These are phyloP conservation scores for Prunella himalayana DNA, from an alignment of 2,113 vertebrate genomes.

Conservation along the genomic window DNA sequence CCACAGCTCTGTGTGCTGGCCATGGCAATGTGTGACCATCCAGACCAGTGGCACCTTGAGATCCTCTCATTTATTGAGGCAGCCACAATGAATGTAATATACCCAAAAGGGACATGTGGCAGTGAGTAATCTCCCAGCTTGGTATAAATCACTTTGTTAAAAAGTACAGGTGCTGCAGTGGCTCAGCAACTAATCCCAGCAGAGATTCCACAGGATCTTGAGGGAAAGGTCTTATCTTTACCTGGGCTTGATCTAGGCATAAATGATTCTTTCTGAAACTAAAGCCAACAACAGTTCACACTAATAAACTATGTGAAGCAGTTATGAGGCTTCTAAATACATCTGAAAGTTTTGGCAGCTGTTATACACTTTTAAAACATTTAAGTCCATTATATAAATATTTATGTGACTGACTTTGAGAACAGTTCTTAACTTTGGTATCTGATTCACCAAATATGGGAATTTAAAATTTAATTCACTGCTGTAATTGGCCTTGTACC, in stretches of 20 bases:
- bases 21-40: not conserved
- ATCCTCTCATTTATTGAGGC: not conserved
- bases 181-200: not conserved
- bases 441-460: not conserved
- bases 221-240: not conserved
- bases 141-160: not conserved
- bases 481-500: not conserved
- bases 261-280: not conserved
- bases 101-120: not conserved
- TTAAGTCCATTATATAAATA: not conserved
- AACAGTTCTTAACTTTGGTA: not conserved
- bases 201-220: not conserved
- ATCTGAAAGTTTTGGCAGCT: not conserved
- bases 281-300: not conserved
- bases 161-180: not conserved
- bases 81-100: not conserved
- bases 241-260: not conserved
- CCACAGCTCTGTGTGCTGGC: not conserved
- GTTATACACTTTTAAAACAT: not conserved
- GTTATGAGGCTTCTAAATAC: not conserved
- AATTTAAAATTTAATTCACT: not conserved
- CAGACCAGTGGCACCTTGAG: not conserved
- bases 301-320: not conserved
- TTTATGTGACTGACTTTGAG: not conserved
- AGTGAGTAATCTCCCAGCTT: not conserved